phyloP scores from a whole-genome alignment of 2,113 vertebrate genomes.

The Bubo scandiacus region DNA sequence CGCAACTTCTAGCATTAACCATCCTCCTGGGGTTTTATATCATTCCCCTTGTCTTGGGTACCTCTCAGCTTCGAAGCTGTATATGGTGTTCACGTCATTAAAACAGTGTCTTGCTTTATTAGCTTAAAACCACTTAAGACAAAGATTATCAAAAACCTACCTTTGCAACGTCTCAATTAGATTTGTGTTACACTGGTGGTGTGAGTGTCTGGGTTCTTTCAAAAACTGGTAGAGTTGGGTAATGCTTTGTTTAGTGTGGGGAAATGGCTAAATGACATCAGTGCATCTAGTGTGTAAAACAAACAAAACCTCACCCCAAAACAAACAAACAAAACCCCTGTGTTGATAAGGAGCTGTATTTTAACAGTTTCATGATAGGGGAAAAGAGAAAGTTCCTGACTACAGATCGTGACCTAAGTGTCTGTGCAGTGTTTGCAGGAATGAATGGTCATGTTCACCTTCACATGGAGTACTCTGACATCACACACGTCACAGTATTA shows the following conservation, averaged over 20 bases:
- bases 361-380: background rate
- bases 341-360: background rate
- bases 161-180: background rate
- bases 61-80: background rate
- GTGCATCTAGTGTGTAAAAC: background rate
- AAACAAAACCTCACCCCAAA: background rate
- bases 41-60: background rate
- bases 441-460: background rate
- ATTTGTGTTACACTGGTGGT: background rate
- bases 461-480: background rate
- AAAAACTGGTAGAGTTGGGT: background rate
- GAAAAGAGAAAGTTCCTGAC: background rate
- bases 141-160: background rate
- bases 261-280: background rate
- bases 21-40: background rate
- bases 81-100: background rate
- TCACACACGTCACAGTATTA: background rate
- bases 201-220: background rate
- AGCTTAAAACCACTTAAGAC: background rate
- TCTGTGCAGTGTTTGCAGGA: background rate
- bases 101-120: background rate
- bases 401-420: background rate
- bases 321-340: fast-evolving
- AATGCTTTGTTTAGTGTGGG: background rate
- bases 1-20: background rate